phyloP scores from a whole-genome alignment of 2,888 invertebrate species.

The Galeruca laticollis region DNA sequence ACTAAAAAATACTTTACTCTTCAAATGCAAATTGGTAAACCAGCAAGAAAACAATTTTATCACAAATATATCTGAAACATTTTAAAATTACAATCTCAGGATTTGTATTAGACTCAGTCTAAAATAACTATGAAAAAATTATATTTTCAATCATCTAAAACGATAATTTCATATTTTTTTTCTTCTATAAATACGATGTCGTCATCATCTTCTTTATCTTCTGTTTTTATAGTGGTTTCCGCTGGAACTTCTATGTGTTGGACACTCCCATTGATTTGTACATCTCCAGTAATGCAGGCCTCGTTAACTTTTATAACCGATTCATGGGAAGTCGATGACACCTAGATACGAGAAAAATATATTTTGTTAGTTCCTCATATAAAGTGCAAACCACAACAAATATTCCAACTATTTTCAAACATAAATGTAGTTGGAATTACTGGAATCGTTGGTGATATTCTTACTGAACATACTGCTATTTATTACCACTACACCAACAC shows the following conservation, averaged over 20 bases:
- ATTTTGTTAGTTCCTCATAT: no score
- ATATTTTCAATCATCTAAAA: constrained; percentile 57
- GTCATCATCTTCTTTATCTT: constrained; percentile 47
- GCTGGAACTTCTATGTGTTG: constrained; percentile 34
- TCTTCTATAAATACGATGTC: constrained; percentile 55
- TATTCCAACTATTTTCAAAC: no score
- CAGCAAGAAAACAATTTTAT: not conserved
- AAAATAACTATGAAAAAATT: constrained; percentile 23
- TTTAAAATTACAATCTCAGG: not conserved
- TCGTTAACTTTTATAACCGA: constrained; percentile 37
- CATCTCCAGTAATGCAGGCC: constrained; percentile 11
- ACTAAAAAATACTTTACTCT: not conserved
- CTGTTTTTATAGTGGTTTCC: constrained; percentile 16
- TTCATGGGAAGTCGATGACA: constrained; percentile 27
- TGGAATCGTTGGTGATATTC: no score
- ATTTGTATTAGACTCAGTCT: constrained; percentile 23
- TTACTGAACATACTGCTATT: no score
- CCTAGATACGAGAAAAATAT: not conserved
- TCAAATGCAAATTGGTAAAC: not conserved
- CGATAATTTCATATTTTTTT: constrained; percentile 54
- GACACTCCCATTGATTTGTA: constrained; percentile 40
- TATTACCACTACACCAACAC: no score
- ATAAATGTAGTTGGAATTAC: no score
- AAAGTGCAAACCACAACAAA: no score
- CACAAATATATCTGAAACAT: constrained; percentile 7